phyloP scores from a whole-genome alignment of 2,113 vertebrate genomes.

The Neolamprologus toae region DNA sequence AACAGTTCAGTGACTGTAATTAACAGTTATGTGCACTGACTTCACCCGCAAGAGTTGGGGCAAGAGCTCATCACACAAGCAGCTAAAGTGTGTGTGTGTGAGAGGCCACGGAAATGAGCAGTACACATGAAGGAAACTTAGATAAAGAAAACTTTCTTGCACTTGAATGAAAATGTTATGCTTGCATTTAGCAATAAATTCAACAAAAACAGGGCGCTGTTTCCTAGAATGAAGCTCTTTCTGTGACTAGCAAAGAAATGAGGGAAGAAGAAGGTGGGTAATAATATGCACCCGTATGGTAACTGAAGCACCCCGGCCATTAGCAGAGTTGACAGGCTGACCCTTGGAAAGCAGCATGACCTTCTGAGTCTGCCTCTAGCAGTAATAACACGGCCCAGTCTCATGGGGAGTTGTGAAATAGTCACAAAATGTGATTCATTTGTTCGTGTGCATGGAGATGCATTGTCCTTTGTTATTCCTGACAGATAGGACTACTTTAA shows the following conservation, averaged over 20 bases:
- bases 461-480: neutral
- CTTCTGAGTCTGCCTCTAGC: neutral
- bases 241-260: neutral
- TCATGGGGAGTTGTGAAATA: neutral
- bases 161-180: neutral
- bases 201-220: neutral
- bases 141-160: neutral
- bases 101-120: neutral
- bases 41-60: neutral
- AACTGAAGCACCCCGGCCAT: neutral
- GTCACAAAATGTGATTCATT: neutral
- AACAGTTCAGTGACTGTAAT: neutral
- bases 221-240: neutral
- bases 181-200: neutral
- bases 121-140: neutral
- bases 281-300: neutral
- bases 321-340: neutral
- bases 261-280: neutral
- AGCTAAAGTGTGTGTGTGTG: neutral
- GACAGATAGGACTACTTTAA: neutral
- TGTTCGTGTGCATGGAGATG: neutral
- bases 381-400: neutral
- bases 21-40: neutral
- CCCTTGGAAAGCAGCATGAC: neutral
- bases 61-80: neutral